phyloP scores from a whole-genome alignment of 2,888 invertebrate genomes.

The Pycnomerus fuliginosus region DNA sequence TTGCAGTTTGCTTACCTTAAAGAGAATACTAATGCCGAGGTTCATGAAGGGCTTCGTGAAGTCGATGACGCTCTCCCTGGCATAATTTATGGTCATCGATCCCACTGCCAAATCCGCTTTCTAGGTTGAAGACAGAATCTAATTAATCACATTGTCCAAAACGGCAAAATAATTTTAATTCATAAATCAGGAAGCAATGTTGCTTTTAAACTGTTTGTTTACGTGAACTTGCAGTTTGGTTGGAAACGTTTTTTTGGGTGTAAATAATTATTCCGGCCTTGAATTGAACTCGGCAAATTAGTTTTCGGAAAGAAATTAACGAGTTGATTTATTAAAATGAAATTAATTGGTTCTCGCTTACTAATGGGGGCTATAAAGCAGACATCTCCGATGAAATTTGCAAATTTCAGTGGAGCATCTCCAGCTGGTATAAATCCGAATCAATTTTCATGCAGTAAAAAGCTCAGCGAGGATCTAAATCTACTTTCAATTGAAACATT shows the following conservation, averaged over 20 bases:
- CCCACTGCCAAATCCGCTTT: slow-evolving; percentile 87
- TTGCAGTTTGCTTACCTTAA: slow-evolving; percentile 67
- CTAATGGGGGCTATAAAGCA: too few species aligned
- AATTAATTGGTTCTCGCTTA: not conserved
- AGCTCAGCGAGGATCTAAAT: not conserved
- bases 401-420: slow-evolving; percentile 3
- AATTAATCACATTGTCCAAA: slow-evolving; percentile 16
- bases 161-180: too few species aligned
- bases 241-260: not conserved
- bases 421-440: slow-evolving; percentile 8
- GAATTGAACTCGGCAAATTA: too few species aligned
- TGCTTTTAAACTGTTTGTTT: not conserved
- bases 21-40: slow-evolving; percentile 83
- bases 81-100: slow-evolving; percentile 88
- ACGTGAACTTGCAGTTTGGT: not conserved
- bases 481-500: slow-evolving; percentile 3
- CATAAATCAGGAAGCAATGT: slow-evolving; percentile 7
- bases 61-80: slow-evolving; percentile 84
- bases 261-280: too few species aligned
- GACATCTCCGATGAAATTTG: slow-evolving; percentile 2
- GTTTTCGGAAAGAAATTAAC: slow-evolving; percentile 5
- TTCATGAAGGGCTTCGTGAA: slow-evolving; percentile 93
- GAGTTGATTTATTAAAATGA: slow-evolving; percentile 11
- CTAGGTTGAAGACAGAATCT: slow-evolving; percentile 52
- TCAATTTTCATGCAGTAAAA: slow-evolving; percentile 7